A percentile compares a stretch with the other conserved stretches of the same genome.
Conservation (phyloP, 2,888 invertebrate genomes). For the Philopedon plagiatum region DNA sequence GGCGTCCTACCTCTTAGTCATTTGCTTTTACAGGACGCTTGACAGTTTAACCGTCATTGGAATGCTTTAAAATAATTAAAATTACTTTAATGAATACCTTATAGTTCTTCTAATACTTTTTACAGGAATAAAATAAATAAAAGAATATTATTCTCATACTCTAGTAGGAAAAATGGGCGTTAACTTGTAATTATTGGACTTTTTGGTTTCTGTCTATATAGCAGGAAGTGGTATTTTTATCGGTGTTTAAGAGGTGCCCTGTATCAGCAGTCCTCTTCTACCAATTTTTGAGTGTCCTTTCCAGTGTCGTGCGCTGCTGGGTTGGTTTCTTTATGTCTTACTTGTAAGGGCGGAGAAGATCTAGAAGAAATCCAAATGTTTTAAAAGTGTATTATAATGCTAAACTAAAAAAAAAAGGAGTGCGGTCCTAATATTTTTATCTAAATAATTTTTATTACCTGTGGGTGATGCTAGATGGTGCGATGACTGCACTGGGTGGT, state of each 20-base stretch:
- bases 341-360: conserved; percentile 80
- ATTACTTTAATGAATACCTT: conserved; percentile 2
- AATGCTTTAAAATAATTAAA: conserved; percentile 2
- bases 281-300: conserved; percentile 92
- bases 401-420: too few species aligned
- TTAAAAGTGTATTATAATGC: too few species aligned
- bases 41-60: background rate
- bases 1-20: conserved; percentile 10
- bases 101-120: background rate
- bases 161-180: conserved; percentile 20
- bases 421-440: background rate
- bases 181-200: background rate
- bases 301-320: conserved; percentile 88
- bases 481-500: conserved; percentile 81
- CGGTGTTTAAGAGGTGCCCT: conserved; percentile 23
- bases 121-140: conserved; percentile 12
- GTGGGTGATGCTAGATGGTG: conserved; percentile 87
- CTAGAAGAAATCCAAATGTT: conserved; percentile 57
- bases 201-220: conserved; percentile 16
- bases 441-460: conserved; percentile 55
- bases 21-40: background rate
- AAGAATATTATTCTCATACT: background rate
- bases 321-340: conserved; percentile 85
- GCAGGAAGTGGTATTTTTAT: background rate
- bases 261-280: conserved; percentile 86